phyloP scores from a whole-genome alignment of 1,140 invertebrate species.

The Camponotus vicinus region DNA sequence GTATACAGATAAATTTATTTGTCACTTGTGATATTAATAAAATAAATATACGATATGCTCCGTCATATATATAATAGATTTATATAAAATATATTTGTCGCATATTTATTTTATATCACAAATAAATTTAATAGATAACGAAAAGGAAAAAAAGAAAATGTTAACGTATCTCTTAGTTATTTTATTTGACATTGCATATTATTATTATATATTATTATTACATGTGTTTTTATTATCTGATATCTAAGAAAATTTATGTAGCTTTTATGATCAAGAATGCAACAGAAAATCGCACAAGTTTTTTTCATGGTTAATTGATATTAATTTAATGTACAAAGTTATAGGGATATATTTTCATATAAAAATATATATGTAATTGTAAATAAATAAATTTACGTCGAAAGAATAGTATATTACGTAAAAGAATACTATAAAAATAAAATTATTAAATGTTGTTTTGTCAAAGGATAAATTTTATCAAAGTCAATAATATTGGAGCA shows the following conservation, averaged over 20 bases:
- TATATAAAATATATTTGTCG: conserved; percentile 5
- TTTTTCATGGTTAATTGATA: too few relatives aligned
- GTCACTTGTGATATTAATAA: too few relatives aligned
- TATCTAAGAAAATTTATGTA: too few relatives aligned
- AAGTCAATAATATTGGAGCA: not conserved
- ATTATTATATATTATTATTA: not conserved
- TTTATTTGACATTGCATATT: not conserved
- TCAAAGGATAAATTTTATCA: not conserved
- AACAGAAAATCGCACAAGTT: too few relatives aligned
- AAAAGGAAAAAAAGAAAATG: not conserved
- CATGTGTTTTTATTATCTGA: not conserved
- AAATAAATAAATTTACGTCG: too few relatives aligned
- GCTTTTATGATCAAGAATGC: too few relatives aligned
- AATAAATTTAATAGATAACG: not conserved
- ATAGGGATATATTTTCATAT: not conserved
- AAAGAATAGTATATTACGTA: not conserved
- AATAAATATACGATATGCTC: too few relatives aligned
- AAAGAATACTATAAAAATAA: not conserved
- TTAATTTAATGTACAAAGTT: not conserved
- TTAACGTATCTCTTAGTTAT: not conserved
- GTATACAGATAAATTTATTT: too few relatives aligned
- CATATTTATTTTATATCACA: not conserved
- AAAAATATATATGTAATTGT: not conserved
- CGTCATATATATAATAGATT: conserved; percentile 47
- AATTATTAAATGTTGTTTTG: not conserved